Evolutionary conservation across 2,113 vertebrate genomes (phyloP).

Genomic region (Neogobius melanostomus): DNA sequence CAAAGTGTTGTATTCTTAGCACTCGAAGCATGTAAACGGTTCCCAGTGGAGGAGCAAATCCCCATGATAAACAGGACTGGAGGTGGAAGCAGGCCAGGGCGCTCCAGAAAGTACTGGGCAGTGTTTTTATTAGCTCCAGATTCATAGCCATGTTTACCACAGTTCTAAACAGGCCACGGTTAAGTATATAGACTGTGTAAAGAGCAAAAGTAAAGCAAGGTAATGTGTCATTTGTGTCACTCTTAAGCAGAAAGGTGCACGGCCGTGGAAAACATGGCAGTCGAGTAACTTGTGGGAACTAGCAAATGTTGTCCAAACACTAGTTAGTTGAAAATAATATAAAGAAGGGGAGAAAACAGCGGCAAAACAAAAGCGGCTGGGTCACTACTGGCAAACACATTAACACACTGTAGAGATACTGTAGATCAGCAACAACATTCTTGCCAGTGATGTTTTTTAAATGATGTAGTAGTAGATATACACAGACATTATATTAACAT

Average conservation of each 20-base stretch:
- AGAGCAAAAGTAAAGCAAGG: background rate
- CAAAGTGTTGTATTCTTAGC: conserved; percentile 30
- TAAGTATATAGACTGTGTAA: background rate
- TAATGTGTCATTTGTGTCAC: background rate
- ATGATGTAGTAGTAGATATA: too few relatives aligned
- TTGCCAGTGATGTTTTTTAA: too few relatives aligned
- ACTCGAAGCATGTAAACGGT: conserved; percentile 14
- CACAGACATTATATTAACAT: too few relatives aligned
- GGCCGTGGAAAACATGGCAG: background rate
- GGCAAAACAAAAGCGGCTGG: too few relatives aligned
- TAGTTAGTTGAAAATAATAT: too few relatives aligned
- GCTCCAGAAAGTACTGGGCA: background rate
- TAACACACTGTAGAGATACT: too few relatives aligned
- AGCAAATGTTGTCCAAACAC: too few relatives aligned
- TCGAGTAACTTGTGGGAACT: too few relatives aligned
- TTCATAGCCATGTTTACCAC: conserved; percentile 22
- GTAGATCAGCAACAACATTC: too few relatives aligned
- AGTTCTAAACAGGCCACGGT: background rate
- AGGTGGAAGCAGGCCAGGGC: conserved; percentile 8
- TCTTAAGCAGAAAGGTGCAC: background rate
- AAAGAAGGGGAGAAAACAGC: too few relatives aligned
- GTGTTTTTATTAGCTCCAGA: background rate
- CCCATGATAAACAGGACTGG: conserved; percentile 17
- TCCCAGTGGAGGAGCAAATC: conserved; percentile 19
- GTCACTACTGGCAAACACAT: too few relatives aligned